A percentile compares a stretch with the other conserved stretches of the same genome.
These are phyloP conservation scores for Sarotherodon lohbergeri DNA, from an alignment of 2,113 vertebrate genomes.

Conservation along the genomic window DNA sequence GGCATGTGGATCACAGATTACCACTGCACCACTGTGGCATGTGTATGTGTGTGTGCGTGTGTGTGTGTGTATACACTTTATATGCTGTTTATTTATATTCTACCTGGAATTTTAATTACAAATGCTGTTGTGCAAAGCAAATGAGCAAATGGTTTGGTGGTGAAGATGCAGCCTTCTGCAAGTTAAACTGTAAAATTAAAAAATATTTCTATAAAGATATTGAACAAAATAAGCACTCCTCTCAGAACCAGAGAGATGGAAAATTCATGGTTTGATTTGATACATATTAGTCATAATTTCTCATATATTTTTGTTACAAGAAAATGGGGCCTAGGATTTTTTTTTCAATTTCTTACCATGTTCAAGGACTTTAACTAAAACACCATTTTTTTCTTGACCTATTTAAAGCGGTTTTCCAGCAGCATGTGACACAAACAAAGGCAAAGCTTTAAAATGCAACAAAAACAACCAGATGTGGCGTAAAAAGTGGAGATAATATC, in stretches of 20 bases:
- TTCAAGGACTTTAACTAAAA: background rate
- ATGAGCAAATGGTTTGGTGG: background rate
- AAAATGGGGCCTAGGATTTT: background rate
- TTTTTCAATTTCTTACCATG: background rate
- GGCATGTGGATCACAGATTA: constrained; percentile 39
- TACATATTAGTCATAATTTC: background rate
- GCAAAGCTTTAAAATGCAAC: background rate
- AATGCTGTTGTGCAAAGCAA: background rate
- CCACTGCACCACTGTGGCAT: constrained; percentile 8
- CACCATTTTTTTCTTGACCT: background rate
- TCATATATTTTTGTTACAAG: background rate
- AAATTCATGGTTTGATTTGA: background rate
- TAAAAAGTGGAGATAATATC: constrained; percentile 3
- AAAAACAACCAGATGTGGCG: constrained; percentile 19
- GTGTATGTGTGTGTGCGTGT: background rate
- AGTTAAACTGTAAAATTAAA: background rate
- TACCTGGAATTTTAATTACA: background rate
- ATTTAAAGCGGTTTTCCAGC: background rate
- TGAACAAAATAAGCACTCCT: background rate
- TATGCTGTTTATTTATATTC: background rate
- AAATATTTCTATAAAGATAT: background rate
- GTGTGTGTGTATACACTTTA: background rate
- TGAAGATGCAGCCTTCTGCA: background rate
- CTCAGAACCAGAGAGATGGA: background rate
- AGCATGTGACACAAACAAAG: background rate